Conservation (phyloP, 2,113 vertebrate genomes). For the Hyperopisus bebe region DNA sequence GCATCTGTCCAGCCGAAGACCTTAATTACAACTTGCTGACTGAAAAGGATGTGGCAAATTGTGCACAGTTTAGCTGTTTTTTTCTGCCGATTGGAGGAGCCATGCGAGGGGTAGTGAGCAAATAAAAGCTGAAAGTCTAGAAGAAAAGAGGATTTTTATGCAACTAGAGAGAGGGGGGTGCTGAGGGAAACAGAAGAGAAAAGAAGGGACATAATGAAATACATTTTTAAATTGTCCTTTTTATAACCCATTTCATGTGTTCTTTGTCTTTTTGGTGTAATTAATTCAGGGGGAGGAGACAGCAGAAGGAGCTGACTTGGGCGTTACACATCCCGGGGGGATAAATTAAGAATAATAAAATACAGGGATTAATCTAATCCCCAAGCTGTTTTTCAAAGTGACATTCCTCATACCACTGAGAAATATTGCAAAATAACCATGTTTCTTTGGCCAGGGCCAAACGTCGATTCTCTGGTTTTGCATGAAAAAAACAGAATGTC, state of each 20-base stretch:
- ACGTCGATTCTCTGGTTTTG: background rate
- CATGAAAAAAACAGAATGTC: background rate
- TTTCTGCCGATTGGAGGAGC: background rate
- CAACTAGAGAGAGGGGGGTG: background rate
- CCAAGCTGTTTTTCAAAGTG: conserved; percentile 7
- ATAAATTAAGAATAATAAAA: conserved; percentile 18
- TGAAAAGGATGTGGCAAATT: background rate
- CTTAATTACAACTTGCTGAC: background rate
- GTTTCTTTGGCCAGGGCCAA: background rate
- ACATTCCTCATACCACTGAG: background rate
- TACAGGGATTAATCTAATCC: conserved; percentile 16
- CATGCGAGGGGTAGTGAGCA: background rate
- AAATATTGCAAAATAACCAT: conserved; percentile 5
- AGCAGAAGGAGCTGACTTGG: background rate
- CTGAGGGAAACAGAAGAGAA: background rate
- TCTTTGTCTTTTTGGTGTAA: conserved; percentile 9
- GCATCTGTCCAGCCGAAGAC: background rate
- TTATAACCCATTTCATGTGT: background rate
- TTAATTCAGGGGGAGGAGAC: conserved; percentile 6
- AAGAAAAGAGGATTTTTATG: background rate
- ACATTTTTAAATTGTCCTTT: conserved; percentile 6
- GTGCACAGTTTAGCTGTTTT: background rate
- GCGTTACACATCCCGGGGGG: background rate
- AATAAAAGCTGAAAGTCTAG: background rate
- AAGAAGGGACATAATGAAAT: background rate